These are phyloP conservation scores for Phrixothrix hirtus DNA, from an alignment of 2,888 invertebrate genomes.

Conservation along the genomic window DNA sequence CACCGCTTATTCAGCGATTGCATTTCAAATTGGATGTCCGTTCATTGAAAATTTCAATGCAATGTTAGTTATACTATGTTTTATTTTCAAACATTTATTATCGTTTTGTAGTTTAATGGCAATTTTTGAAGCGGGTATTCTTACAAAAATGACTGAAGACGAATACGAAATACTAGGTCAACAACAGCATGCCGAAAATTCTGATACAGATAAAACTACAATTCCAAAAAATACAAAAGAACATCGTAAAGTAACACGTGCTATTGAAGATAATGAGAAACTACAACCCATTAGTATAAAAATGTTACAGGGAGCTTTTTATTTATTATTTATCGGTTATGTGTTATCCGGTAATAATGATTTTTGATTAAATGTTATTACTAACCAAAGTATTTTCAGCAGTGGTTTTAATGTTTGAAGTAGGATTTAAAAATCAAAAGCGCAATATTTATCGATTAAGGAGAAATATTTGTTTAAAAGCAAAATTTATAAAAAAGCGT, in stretches of 20 bases:
- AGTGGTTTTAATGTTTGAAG: conserved; percentile 19
- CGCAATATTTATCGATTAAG: conserved; percentile 10
- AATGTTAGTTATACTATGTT: conserved; percentile 60
- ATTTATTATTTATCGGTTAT: conserved; percentile 68
- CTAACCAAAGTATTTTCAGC: background rate
- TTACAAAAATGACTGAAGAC: conserved; percentile 75
- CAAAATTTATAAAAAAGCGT: conserved; percentile 12
- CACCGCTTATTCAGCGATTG: conserved; percentile 77
- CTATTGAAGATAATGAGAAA: conserved; percentile 49
- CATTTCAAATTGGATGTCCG: conserved; percentile 75
- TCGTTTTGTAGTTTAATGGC: conserved; percentile 65
- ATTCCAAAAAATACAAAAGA: conserved; percentile 37
- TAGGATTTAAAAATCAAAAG: conserved; percentile 21
- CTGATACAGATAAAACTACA: conserved; percentile 45
- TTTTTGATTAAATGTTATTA: background rate
- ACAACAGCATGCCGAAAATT: conserved; percentile 56
- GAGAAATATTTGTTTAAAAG: conserved; percentile 8
- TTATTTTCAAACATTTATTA: background rate
- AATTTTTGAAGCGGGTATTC: conserved; percentile 75
- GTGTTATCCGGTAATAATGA: conserved; percentile 60
- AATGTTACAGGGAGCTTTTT: conserved; percentile 76
- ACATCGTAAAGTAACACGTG: conserved; percentile 41
- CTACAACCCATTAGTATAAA: conserved; percentile 69
- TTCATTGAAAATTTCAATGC: conserved; percentile 73
- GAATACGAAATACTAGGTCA: conserved; percentile 73